Percentiles rank a stretch among this genome's conserved stretches.
phyloP scores from a whole-genome alignment of 2,113 vertebrate genomes.

The Elanoides forficatus region DNA sequence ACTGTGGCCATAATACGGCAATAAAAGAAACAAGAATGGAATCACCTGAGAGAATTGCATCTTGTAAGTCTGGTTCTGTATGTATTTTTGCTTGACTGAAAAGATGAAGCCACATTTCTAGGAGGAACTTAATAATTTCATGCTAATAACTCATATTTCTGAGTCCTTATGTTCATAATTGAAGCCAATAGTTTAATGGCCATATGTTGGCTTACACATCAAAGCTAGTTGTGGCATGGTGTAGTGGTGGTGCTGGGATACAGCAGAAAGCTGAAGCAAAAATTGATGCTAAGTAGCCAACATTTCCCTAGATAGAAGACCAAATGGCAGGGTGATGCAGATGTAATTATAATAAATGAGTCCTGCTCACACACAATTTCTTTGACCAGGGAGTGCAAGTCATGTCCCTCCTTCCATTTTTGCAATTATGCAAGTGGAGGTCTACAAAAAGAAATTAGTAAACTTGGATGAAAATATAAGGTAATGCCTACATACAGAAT shows the following conservation, averaged over 20 bases:
- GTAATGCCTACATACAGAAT: not conserved
- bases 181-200: conserved; percentile 43
- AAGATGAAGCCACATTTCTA: not conserved
- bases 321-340: conserved; percentile 5
- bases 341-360: not conserved
- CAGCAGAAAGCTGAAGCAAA: not conserved
- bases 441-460: not conserved
- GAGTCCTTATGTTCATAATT: conserved; percentile 6
- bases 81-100: not conserved
- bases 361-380: not conserved
- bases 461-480: not conserved
- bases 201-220: conserved; percentile 54
- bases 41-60: not conserved
- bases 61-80: not conserved
- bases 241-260: not conserved
- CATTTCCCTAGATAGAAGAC: conserved; percentile 19
- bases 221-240: not conserved
- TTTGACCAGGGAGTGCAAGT: not conserved
- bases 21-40: not conserved
- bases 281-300: conserved; percentile 17
- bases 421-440: not conserved
- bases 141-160: conserved; percentile 39
- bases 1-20: not conserved
- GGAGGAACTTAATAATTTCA: not conserved
- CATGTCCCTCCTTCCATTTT: not conserved